Percentiles rank a stretch among this genome's conserved stretches.
phyloP scores from a whole-genome alignment of 2,888 invertebrate species.

The Parapristionchus giblindavisi region DNA sequence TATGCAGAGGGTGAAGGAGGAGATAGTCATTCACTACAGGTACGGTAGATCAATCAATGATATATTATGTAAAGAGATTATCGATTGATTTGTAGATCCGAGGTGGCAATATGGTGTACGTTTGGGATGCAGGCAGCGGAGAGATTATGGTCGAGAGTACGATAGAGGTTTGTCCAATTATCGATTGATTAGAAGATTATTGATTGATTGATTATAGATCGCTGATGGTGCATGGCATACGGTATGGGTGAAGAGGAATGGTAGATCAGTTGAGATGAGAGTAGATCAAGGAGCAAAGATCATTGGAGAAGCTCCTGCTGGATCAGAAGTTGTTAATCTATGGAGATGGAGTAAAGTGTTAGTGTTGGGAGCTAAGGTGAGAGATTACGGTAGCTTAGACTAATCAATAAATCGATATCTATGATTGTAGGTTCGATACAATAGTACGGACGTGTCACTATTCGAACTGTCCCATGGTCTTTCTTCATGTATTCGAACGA shows the following conservation, averaged over 20 bases:
- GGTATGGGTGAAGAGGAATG: slow-evolving; percentile 29
- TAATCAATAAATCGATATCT: slow-evolving; percentile 1
- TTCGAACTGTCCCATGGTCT: slow-evolving; percentile 84
- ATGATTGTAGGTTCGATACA: slow-evolving; percentile 75
- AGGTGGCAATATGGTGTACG: slow-evolving; percentile 86
- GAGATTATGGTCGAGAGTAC: slow-evolving; percentile 77
- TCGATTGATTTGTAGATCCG: slow-evolving; percentile 74
- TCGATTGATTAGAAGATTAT: neutral
- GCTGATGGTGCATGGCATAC: slow-evolving; percentile 37
- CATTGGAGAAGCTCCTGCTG: slow-evolving; percentile 70
- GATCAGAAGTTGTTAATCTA: slow-evolving; percentile 81
- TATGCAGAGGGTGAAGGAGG: slow-evolving; percentile 82
- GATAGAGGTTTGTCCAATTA: slow-evolving; percentile 37
- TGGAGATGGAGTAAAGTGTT: slow-evolving; percentile 73
- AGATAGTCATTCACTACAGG: slow-evolving; percentile 88
- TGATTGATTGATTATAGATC: slow-evolving; percentile 8
- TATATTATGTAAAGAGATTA: slow-evolving; percentile 4
- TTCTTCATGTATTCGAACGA: slow-evolving; percentile 88
- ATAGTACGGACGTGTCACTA: slow-evolving; percentile 8
- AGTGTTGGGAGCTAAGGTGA: slow-evolving; percentile 53
- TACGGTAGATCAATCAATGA: slow-evolving; percentile 64
- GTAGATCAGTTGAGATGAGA: slow-evolving; percentile 32
- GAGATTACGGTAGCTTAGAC: slow-evolving; percentile 40
- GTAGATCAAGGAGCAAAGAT: slow-evolving; percentile 68
- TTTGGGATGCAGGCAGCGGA: slow-evolving; percentile 91